Base-by-base conservation (phyloP, 2,888 invertebrate genomes). In the Chrysotoxum bicinctum region DNA sequence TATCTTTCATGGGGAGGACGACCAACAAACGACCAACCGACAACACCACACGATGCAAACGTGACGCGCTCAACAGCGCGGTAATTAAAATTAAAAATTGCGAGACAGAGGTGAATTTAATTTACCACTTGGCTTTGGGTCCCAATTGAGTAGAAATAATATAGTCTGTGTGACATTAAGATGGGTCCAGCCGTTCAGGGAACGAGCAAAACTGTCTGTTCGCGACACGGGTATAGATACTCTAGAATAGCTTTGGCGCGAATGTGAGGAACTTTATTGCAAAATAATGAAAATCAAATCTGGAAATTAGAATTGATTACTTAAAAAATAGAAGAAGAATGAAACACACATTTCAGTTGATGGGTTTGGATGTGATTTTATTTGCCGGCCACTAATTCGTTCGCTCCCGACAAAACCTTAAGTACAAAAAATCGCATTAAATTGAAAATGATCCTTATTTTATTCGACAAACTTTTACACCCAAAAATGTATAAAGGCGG, bases 31-130 rank as follows among this genome's bases (percentile, higher is more conserved):
- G 19, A 30, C n/a, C 26, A 14, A 45, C 21, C 35, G 14, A 56
- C 48, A 50, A n/a, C n/a, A 37, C 21, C 64, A 75, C 69, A 70
- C 62, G 52, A 62, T 66, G 64, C 75, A 80, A 70, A 75, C 79
- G 70, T 75, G 83, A 84, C 79, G 83, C 52, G 70, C 21, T 58
- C 21, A 58, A 48, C 72, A 80, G 23, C 66, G 77, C 66, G 77
- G 76, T 85, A 85, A 85, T 85, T 85, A 85, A 81, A 81, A 85
- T 81, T 85, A 62, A 73, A 85, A 85, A 72, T 73, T 77, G 81
- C 56, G 43, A 72, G 64, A 69, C 81, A 85, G 76, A 81, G 81
- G 81, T 85, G 81, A 85, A 85, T 81, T 85, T 77, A 81, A 85
- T 85, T 85, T 81, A 81, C 81, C 77, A 85, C 72, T 81, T 81